Conservation (phyloP, 2,113 vertebrate genomes). For the Etheostoma cragini region DNA sequence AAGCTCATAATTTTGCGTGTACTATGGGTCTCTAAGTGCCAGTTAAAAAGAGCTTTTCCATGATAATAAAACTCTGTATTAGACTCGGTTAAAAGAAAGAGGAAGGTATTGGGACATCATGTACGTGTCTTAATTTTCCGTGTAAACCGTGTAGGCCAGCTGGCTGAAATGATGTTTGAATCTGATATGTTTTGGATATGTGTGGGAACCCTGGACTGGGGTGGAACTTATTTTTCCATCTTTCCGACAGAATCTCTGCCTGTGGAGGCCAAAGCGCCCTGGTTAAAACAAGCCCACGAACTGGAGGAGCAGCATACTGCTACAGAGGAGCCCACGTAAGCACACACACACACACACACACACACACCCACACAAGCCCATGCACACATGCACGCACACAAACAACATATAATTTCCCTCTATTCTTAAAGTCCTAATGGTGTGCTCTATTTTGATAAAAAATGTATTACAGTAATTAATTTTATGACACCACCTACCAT, state of each 20-base stretch:
- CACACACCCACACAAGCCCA: not conserved
- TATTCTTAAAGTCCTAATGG: too few relatives aligned
- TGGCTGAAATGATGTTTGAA: too few relatives aligned
- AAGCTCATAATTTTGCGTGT: not conserved
- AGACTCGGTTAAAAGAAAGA: not conserved
- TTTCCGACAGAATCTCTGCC: conserved; percentile 87
- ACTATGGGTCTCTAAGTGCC: not conserved
- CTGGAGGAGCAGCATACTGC: conserved; percentile 87
- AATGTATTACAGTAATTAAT: too few relatives aligned
- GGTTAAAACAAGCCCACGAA: conserved; percentile 94
- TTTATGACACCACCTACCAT: too few relatives aligned
- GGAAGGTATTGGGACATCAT: too few relatives aligned
- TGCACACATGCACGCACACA: not conserved
- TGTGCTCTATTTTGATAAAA: too few relatives aligned
- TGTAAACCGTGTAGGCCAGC: too few relatives aligned
- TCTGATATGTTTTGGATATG: too few relatives aligned
- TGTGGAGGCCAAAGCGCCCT: conserved; percentile 91
- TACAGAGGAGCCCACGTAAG: conserved; percentile 93
- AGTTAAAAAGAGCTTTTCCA: not conserved
- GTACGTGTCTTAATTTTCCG: too few relatives aligned
- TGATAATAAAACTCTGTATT: not conserved
- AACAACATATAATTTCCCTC: not conserved
- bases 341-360: conserved; percentile 38
- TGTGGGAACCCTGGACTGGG: not conserved
- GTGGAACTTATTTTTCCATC: conserved; percentile 10